phyloP scores from a whole-genome alignment of 2,888 invertebrate species.

The Osmoderma eremita region DNA sequence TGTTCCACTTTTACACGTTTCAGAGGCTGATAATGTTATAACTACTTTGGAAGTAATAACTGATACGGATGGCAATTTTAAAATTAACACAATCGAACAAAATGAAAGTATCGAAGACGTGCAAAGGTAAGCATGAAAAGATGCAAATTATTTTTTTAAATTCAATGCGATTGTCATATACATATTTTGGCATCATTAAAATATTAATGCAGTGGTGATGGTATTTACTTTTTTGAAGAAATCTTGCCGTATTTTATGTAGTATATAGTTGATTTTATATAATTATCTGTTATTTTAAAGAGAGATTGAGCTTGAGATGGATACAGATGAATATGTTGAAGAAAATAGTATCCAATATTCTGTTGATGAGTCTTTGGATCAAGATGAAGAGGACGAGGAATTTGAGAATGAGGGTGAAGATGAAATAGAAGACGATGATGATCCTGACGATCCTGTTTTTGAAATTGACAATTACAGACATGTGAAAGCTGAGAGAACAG shows the following conservation, averaged over 20 bases:
- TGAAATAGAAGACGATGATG: slow-evolving; percentile 41
- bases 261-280: neutral
- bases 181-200: neutral
- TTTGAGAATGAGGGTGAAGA: slow-evolving; percentile 43
- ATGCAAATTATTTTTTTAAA: slow-evolving; percentile 13
- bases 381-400: slow-evolving; percentile 40
- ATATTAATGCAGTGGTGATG: no score
- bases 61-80: slow-evolving; percentile 53
- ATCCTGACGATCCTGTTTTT: slow-evolving; percentile 42
- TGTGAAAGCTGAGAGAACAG: slow-evolving; percentile 36
- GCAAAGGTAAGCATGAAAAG: no score
- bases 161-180: neutral
- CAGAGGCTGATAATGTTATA: slow-evolving; percentile 35
- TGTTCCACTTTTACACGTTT: slow-evolving; percentile 38
- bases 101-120: slow-evolving; percentile 40
- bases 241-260: neutral
- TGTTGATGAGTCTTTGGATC: slow-evolving; percentile 17
- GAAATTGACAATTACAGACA: slow-evolving; percentile 23
- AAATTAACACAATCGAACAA: slow-evolving; percentile 49
- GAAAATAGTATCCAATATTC: slow-evolving; percentile 36
- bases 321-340: slow-evolving; percentile 43
- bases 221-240: neutral
- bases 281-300: slow-evolving; percentile 12
- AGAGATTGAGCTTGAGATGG: slow-evolving; percentile 39
- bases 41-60: slow-evolving; percentile 45